These are phyloP conservation scores for Amblyornis subalaris DNA, from an alignment of 2,113 vertebrate genomes.

Conservation along the genomic window DNA sequence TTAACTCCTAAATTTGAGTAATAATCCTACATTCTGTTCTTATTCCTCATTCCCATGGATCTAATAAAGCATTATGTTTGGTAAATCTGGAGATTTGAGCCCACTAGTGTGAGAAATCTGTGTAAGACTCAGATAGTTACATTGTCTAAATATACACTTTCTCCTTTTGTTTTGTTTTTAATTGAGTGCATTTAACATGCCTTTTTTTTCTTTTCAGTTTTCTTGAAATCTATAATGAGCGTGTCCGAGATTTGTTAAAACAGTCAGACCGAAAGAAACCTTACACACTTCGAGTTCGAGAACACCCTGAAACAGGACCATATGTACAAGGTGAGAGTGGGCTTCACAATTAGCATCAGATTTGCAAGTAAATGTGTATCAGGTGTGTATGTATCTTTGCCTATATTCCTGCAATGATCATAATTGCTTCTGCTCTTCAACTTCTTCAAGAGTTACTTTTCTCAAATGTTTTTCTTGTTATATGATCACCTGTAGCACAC, in stretches of 20 bases:
- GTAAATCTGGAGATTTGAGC: neutral
- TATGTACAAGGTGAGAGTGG: slow-evolving; percentile 89
- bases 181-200: neutral
- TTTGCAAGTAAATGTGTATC: neutral
- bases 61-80: neutral
- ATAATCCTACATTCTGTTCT: neutral
- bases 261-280: slow-evolving; percentile 82
- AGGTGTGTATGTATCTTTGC: neutral
- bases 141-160: neutral
- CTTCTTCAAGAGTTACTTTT: neutral
- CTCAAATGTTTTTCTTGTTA: neutral
- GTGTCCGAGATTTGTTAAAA: slow-evolving; percentile 87
- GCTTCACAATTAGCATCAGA: neutral
- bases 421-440: neutral
- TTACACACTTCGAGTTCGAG: slow-evolving; percentile 67
- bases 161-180: neutral
- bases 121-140: neutral
- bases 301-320: slow-evolving; percentile 87
- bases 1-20: neutral
- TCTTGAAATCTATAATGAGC: slow-evolving; percentile 97
- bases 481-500: neutral
- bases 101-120: neutral
- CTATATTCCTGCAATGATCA: neutral
- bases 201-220: slow-evolving; percentile 74
- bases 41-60: neutral